Evolutionary conservation across 2,797 vertebrate species (phyloP).

Genomic region (Sebastes variabilis): DNA sequence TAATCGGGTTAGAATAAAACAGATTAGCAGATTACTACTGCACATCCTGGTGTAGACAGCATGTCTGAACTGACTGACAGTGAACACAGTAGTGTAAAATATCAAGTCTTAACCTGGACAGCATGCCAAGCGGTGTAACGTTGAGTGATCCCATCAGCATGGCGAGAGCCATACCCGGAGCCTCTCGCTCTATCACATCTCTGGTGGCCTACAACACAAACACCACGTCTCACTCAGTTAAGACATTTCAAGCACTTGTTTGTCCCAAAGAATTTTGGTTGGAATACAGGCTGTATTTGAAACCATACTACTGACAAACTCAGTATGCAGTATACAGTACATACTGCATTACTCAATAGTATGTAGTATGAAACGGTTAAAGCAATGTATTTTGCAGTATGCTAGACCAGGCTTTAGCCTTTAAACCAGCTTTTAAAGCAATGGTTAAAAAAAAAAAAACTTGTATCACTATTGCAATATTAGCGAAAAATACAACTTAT

Average conservation of each 20-base stretch:
- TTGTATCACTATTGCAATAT: too few species aligned
- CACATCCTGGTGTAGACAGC: background rate
- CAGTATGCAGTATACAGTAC: too few species aligned
- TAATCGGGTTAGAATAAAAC: background rate
- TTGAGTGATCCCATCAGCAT: conserved; percentile 99
- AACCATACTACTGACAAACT: too few species aligned
- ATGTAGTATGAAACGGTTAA: too few species aligned
- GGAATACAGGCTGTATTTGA: too few species aligned
- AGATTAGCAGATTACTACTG: background rate
- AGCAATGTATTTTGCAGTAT: too few species aligned
- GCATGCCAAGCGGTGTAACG: conserved; percentile 97
- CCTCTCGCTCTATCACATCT: conserved; percentile 98
- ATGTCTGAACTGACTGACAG: background rate
- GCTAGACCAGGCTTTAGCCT: too few species aligned
- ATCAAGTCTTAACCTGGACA: conserved; percentile 76
- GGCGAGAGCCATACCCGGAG: conserved; percentile 97
- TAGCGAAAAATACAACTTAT: too few species aligned
- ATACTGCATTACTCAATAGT: too few species aligned
- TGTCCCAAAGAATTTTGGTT: too few species aligned
- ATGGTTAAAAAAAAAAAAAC: too few species aligned
- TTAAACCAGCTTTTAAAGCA: too few species aligned
- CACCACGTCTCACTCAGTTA: background rate
- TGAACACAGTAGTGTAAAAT: background rate
- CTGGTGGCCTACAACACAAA: conserved; percentile 89
- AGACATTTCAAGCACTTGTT: background rate